These are phyloP conservation scores for Diglossa cyanea DNA, from an alignment of 2,797 vertebrate genomes.

Conservation along the genomic window DNA sequence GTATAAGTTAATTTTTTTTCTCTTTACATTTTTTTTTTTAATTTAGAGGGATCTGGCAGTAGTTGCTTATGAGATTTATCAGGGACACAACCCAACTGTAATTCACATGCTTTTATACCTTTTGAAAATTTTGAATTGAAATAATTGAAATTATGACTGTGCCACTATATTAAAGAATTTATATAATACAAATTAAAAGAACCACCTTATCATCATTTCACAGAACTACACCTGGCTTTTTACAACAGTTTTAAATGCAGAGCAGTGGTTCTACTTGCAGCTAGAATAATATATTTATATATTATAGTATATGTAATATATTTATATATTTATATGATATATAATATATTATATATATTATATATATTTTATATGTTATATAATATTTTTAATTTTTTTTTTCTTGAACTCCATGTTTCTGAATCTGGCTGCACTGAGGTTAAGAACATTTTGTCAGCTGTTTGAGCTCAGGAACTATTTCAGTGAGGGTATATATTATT, in stretches of 20 bases:
- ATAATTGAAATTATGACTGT: background rate
- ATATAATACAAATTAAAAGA: background rate
- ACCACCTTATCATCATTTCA: fast-evolving
- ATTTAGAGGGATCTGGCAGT: background rate
- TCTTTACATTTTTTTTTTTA: fast-evolving
- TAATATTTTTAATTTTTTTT: background rate
- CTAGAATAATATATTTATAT: background rate
- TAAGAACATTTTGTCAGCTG: background rate
- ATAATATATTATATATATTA: too few species aligned
- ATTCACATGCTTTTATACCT: background rate
- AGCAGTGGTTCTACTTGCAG: background rate
- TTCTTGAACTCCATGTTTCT: background rate
- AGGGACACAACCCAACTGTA: fast-evolving
- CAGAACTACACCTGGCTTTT: background rate
- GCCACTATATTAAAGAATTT: background rate
- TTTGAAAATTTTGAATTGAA: background rate
- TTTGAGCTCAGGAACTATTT: background rate
- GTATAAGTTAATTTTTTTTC: background rate
- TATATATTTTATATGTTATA: too few species aligned
- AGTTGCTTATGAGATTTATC: background rate
- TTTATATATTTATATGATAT: background rate
- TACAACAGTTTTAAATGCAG: background rate
- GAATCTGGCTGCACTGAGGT: background rate
- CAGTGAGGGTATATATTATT: background rate
- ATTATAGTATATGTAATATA: background rate